Conservation (phyloP, 2,797 vertebrate genomes). For the Lutjanus campechanus region DNA sequence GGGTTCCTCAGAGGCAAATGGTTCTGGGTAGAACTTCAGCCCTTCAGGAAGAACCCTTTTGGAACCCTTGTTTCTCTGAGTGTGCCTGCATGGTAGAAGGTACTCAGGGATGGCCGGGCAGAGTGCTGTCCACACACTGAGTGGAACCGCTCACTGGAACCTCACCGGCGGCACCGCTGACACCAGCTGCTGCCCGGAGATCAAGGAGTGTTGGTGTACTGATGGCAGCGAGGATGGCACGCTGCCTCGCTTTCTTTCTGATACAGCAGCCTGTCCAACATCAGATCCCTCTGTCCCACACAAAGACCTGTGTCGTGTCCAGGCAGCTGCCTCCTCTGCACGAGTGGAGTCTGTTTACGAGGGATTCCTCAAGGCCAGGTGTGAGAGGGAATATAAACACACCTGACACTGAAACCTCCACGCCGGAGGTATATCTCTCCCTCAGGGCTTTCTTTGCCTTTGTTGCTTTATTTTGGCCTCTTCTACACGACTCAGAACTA, state of each 20-base stretch:
- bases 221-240: conserved; percentile 26
- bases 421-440: conserved; percentile 41
- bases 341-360: conserved; percentile 47
- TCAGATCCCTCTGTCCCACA: conserved; percentile 19
- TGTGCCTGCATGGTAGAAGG: not conserved
- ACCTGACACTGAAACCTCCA: conserved; percentile 59
- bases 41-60: no score
- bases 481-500: conserved; percentile 50
- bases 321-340: conserved; percentile 34
- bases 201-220: conserved; percentile 31
- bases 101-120: not conserved
- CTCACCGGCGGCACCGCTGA: conserved; percentile 30
- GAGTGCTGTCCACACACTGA: conserved; percentile 19
- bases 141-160: conserved; percentile 24
- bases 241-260: conserved; percentile 23
- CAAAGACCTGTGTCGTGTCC: conserved; percentile 29
- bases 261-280: conserved; percentile 32
- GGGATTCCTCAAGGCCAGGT: conserved; percentile 59
- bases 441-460: conserved; percentile 42
- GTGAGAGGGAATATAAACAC: conserved; percentile 70
- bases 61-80: no score
- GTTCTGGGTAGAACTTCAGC: no score
- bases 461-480: conserved; percentile 66
- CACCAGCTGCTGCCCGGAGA: conserved; percentile 41
- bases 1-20: no score